Evolutionary conservation across 2,113 vertebrate species (phyloP), one percentile per base, ranked within the genome.

Genomic region (Eurypyga helias): DNA sequence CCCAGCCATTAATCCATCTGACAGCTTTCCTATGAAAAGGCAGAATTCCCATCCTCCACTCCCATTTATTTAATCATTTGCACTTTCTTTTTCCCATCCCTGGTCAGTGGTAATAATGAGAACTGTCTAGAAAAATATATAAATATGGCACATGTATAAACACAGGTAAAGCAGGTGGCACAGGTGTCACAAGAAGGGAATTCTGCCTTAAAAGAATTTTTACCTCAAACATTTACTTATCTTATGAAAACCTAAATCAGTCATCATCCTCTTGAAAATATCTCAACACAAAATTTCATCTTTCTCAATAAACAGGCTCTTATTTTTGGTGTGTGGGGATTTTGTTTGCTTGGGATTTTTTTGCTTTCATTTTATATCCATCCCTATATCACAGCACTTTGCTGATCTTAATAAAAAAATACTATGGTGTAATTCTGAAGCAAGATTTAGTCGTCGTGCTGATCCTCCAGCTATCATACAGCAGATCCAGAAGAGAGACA

Each of bases 21-120:
- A 93, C 95, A 96, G 92, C 66, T 96, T 97, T 93, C 82, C 96
- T 88, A 95, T 96, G 87, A 95, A 96, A 92, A 96, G 46, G 54
- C 41, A 95, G 84, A 93, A 95, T 85, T 90, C 90, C 49, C 87
- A 91, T 90, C 75, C 70, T 83, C 69, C 43, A 11, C 66, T 94
- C 82, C 85, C 87, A 91, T 95, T 93, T 95, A 83, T 91, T 96
- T 97, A 92, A 91, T 90, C 90, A 96, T 54, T 87, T 85, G 13
- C 70, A 69, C 81, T 93, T 96, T 66, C 61, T 19, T 76, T 85
- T 82, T 93, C 46, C 49, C 36, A 62, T 10, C 34, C 46, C 62
- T 72, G 41, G 49, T 61, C 23, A 2, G 36, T 43, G 71, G 31
- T 45, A 91, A 90, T 93, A 96, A 96, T 70, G 3, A 85, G 25